These are phyloP conservation scores for Petrocephalus schoutedeni DNA, from an alignment of 2,797 vertebrate genomes.

Conservation along the genomic window DNA sequence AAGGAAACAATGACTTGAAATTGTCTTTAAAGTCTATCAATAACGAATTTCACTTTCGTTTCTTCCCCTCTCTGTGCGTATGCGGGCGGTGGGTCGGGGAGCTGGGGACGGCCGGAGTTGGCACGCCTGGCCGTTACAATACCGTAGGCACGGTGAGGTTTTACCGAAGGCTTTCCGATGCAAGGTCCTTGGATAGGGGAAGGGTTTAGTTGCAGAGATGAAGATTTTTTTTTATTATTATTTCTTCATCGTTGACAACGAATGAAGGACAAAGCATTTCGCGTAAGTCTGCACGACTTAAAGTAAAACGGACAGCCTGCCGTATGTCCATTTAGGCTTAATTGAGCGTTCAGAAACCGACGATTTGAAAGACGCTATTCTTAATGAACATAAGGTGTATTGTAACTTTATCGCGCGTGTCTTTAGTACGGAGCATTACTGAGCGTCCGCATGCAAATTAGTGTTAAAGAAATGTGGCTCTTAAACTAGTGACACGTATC, in stretches of 20 bases:
- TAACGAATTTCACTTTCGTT: conserved; percentile 94
- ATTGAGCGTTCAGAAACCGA: background rate
- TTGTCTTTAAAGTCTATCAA: conserved; percentile 85
- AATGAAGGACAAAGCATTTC: conserved; percentile 61
- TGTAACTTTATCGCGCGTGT: background rate
- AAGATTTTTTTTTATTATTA: conserved; percentile 46
- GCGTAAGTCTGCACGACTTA: conserved; percentile 80
- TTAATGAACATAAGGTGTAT: background rate
- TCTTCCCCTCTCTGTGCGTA: conserved; percentile 74
- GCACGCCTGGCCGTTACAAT: conserved; percentile 66
- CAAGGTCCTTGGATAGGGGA: conserved; percentile 54
- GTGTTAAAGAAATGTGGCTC: background rate
- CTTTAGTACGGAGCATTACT: background rate
- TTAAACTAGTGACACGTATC: background rate
- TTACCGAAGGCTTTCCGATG: conserved; percentile 49
- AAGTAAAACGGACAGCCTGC: conserved; percentile 20
- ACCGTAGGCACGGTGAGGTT: conserved; percentile 64
- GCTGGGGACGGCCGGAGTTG: conserved; percentile 74
- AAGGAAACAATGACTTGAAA: conserved; percentile 98
- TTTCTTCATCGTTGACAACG: conserved; percentile 55
- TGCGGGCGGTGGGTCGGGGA: conserved; percentile 67
- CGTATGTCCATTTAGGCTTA: conserved; percentile 5
- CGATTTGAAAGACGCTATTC: background rate
- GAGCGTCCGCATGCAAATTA: background rate
- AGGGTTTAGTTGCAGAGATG: conserved; percentile 51